Percentiles rank a stretch among this genome's conserved stretches.
These are phyloP conservation scores for Cephalopholis sonnerati DNA, from an alignment of 2,113 vertebrate species.

Conservation along the genomic window DNA sequence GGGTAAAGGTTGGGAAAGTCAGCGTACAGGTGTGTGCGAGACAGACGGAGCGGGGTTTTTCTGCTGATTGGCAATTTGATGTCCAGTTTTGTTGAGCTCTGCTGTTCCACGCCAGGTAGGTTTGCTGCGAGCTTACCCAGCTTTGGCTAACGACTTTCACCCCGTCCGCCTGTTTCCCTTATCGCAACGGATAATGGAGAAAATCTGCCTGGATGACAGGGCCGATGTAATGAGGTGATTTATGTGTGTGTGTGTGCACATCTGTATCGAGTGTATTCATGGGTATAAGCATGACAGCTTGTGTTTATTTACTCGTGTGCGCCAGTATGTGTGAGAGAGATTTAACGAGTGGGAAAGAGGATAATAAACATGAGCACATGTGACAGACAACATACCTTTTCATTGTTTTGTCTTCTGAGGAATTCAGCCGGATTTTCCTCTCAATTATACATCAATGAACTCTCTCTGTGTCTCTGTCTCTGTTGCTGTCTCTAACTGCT, in stretches of 20 bases:
- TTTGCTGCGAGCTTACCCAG: conserved; percentile 5
- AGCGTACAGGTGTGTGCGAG: conserved; percentile 36
- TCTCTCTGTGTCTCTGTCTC: not conserved
- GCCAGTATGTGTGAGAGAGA: not conserved
- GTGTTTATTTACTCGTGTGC: conserved; percentile 6
- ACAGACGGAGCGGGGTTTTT: conserved; percentile 1
- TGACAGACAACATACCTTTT: conserved; percentile 27
- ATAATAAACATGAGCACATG: conserved; percentile 15
- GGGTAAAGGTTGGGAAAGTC: conserved; percentile 50
- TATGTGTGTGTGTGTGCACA: conserved; percentile 35
- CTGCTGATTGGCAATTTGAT: conserved; percentile 66
- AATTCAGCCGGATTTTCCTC: conserved; percentile 13
- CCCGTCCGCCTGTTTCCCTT: conserved; percentile 12
- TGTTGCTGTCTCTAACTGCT: conserved; percentile 30
- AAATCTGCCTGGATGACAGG: conserved; percentile 39
- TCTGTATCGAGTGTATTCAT: conserved; percentile 20
- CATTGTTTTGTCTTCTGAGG: conserved; percentile 11
- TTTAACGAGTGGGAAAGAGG: not conserved
- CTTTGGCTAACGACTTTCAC: conserved; percentile 41
- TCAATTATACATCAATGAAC: conserved; percentile 32
- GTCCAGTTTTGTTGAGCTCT: conserved; percentile 54
- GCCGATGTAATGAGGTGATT: conserved; percentile 37
- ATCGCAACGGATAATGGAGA: conserved; percentile 13
- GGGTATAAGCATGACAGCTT: not conserved
- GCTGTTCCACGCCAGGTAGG: conserved; percentile 25